Evolutionary conservation across 1,140 invertebrate genomes (phyloP).

Genomic region (Dinothrombium tinctorium): DNA sequence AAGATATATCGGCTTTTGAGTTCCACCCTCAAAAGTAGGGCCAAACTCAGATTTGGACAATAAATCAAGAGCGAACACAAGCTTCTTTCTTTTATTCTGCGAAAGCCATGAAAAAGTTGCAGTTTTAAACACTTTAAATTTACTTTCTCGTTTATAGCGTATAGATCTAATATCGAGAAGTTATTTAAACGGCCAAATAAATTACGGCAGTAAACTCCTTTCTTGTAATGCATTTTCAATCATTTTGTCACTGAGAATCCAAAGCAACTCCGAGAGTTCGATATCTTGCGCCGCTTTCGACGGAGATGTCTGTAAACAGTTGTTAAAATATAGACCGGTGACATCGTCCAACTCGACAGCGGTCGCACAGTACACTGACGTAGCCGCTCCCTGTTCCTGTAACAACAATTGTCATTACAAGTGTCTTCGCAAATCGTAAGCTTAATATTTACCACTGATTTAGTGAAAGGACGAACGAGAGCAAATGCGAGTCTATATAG

Average conservation of each 20-base stretch:
- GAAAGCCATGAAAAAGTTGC: too few species aligned
- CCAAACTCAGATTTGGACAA: too few species aligned
- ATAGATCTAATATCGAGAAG: too few species aligned
- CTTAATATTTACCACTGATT: constrained; percentile 74
- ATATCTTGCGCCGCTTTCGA: constrained; percentile 33
- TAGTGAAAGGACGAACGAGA: constrained; percentile 70
- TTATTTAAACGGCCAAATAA: too few species aligned
- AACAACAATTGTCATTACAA: not conserved
- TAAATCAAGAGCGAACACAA: too few species aligned
- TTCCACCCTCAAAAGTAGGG: too few species aligned
- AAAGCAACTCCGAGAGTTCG: constrained; percentile 31
- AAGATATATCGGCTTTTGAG: too few species aligned
- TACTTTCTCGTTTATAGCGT: too few species aligned
- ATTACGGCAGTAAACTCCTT: too few species aligned
- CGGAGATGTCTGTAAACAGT: constrained; percentile 56
- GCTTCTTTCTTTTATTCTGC: too few species aligned
- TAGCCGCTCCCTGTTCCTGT: constrained; percentile 79
- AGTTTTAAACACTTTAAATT: too few species aligned
- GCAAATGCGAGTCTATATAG: constrained; percentile 44
- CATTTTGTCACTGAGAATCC: constrained; percentile 38
- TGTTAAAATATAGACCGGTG: constrained; percentile 79
- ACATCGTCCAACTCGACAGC: constrained; percentile 51
- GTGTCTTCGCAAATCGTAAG: constrained; percentile 10
- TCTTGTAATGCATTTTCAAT: too few species aligned
- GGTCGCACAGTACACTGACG: constrained; percentile 60